phyloP scores from a whole-genome alignment of 1,140 invertebrate genomes.

The Aricia agestis region DNA sequence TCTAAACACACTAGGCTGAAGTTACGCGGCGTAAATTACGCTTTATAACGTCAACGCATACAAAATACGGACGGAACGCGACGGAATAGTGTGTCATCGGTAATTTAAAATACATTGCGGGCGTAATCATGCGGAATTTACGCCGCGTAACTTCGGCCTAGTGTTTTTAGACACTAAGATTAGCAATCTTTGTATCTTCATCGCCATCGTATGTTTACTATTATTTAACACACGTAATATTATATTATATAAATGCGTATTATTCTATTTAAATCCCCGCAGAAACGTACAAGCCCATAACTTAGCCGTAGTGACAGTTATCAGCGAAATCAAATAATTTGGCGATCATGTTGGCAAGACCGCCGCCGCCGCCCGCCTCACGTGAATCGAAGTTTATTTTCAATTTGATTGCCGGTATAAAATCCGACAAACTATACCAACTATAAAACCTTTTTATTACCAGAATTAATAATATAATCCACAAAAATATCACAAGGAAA shows the following conservation, averaged over 20 bases:
- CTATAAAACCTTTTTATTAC: slow-evolving; percentile 16
- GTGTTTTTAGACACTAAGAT: no score
- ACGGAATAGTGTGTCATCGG: no score
- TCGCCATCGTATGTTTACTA: no score
- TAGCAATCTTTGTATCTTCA: no score
- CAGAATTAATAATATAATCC: neutral
- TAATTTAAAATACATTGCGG: no score
- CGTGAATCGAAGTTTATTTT: slow-evolving; percentile 6
- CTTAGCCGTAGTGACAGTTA: neutral
- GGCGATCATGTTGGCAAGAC: slow-evolving; percentile 17
- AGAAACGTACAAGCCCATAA: neutral
- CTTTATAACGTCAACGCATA: no score
- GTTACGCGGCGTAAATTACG: no score
- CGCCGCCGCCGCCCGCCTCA: neutral
- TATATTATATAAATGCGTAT: neutral
- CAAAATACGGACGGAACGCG: no score
- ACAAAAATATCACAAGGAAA: neutral
- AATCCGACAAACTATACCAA: slow-evolving; percentile 5
- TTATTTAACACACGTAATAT: no score
- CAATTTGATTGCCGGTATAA: slow-evolving; percentile 16
- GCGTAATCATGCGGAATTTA: no score
- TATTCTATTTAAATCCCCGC: neutral
- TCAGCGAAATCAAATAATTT: slow-evolving; percentile 3
- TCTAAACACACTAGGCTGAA: no score
- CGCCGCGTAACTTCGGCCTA: no score